A percentile compares a stretch with the other conserved stretches of the same genome.
Evolutionary conservation across 1,140 invertebrate genomes (phyloP).

Genomic region (Nasonia vitripennis): DNA sequence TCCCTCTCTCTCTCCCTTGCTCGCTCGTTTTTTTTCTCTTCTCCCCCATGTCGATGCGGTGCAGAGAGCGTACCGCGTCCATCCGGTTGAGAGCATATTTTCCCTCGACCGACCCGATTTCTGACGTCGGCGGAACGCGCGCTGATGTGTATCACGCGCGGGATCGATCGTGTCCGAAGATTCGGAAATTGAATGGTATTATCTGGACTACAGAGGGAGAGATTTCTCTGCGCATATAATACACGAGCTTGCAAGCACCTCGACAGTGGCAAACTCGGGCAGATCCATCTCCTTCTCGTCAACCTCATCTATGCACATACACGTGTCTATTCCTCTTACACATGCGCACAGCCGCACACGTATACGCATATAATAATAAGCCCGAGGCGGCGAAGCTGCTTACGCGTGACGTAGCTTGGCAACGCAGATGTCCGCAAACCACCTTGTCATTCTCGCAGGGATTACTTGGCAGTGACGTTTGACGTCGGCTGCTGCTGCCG

Average conservation of each 20-base stretch:
- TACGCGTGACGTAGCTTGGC: background rate
- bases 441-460: constrained; percentile 30
- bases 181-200: background rate
- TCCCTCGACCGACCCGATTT: background rate
- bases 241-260: background rate
- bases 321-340: background rate
- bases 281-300: constrained; percentile 18
- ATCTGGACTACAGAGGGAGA: background rate
- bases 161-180: background rate
- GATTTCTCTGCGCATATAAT: background rate
- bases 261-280: background rate
- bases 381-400: background rate
- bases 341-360: background rate
- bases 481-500: background rate
- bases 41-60: background rate
- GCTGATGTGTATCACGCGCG: background rate
- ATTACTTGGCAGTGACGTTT: constrained; percentile 39
- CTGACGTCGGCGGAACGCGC: background rate
- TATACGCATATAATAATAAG: background rate
- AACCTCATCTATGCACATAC: background rate
- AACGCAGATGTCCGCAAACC: constrained; percentile 22
- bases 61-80: background rate
- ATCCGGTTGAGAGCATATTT: background rate
- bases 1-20: no score
- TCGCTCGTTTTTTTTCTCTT: background rate